These are phyloP conservation scores for Podiceps cristatus DNA, from an alignment of 2,113 vertebrate species.

Conservation along the genomic window DNA sequence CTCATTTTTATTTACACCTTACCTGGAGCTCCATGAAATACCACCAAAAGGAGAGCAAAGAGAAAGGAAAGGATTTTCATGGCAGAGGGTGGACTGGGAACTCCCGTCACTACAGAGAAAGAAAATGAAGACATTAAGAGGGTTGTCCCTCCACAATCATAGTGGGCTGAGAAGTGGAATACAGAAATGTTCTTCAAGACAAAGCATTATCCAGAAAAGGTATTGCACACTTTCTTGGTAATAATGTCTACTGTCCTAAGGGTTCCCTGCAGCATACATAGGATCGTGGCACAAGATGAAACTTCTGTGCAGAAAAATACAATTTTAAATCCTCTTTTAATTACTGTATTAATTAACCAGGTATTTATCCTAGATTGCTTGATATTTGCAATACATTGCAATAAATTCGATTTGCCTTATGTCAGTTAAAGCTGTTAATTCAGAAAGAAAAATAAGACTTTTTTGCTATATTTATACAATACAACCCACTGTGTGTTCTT, in stretches of 20 bases:
- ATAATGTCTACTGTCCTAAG: neutral
- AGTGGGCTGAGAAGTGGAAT: neutral
- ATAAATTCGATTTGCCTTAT: neutral
- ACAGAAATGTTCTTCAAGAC: neutral
- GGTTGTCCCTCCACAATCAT: neutral
- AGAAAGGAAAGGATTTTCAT: conserved; percentile 51
- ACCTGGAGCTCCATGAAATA: neutral
- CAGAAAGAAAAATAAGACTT: neutral
- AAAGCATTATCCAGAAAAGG: fast-evolving
- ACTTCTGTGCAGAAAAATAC: neutral
- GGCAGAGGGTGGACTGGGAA: neutral
- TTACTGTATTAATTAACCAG: neutral
- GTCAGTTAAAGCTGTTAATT: neutral
- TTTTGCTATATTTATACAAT: neutral
- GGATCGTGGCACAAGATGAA: neutral
- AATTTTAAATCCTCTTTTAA: neutral
- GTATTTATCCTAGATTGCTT: neutral
- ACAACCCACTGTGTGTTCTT: neutral
- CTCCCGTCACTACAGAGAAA: neutral
- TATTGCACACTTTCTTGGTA: neutral
- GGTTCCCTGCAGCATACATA: neutral
- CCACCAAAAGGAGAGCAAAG: conserved; percentile 15
- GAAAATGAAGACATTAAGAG: neutral
- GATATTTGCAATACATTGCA: neutral
- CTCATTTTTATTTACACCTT: neutral